Evolutionary conservation across 2,113 vertebrate species (phyloP).

Genomic region (Accipiter cooperii): DNA sequence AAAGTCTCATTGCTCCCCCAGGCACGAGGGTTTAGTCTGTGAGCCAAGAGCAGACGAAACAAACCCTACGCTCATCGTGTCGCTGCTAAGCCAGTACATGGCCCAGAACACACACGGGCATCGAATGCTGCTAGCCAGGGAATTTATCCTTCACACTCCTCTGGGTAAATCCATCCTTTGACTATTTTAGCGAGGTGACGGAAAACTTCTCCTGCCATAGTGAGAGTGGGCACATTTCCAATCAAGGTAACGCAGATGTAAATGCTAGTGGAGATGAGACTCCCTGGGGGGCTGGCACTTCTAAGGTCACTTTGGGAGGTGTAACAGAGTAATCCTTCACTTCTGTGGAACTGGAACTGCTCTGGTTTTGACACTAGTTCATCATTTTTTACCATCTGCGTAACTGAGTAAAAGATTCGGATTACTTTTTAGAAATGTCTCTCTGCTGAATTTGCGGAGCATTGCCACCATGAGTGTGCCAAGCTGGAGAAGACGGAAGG

Average conservation of each 20-base stretch:
- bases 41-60: neutral
- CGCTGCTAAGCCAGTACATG: neutral
- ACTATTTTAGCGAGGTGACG: neutral
- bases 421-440: neutral
- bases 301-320: neutral
- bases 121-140: neutral
- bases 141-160: neutral
- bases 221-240: neutral
- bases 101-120: neutral
- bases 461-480: neutral
- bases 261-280: neutral
- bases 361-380: neutral
- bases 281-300: neutral
- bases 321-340: neutral
- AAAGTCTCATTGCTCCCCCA: neutral
- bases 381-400: neutral
- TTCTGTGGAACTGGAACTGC: neutral
- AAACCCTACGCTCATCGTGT: neutral
- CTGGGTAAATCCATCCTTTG: neutral
- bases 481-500: neutral
- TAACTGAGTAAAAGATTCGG: neutral
- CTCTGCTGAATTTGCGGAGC: neutral
- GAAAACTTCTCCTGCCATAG: neutral
- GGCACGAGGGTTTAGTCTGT: neutral
- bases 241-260: neutral